phyloP scores from a whole-genome alignment of 2,113 vertebrate genomes.

The Epinephelus fuscoguttatus region DNA sequence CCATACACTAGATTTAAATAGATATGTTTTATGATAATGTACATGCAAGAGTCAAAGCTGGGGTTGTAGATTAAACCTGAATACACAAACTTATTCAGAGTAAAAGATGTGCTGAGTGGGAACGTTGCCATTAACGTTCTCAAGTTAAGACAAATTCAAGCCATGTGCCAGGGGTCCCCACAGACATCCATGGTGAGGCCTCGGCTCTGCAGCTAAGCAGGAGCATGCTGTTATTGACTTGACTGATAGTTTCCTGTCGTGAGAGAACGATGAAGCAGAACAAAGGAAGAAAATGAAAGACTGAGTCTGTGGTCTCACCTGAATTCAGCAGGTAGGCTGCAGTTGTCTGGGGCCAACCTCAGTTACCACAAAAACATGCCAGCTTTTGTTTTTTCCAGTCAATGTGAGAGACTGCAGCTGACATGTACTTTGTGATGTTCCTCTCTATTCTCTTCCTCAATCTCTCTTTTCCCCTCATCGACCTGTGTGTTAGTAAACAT shows the following conservation, averaged over 20 bases:
- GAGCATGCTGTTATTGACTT: slow-evolving; percentile 63
- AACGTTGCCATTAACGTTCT: background rate
- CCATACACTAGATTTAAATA: background rate
- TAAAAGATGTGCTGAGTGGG: background rate
- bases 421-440: slow-evolving; percentile 4
- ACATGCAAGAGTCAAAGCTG: background rate
- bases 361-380: slow-evolving; percentile 77
- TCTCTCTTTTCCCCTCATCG: background rate
- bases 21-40: background rate
- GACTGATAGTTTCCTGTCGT: slow-evolving; percentile 79
- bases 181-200: background rate
- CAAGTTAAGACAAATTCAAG: background rate
- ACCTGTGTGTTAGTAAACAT: background rate
- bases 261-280: slow-evolving; percentile 43
- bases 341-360: slow-evolving; percentile 56
- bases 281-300: slow-evolving; percentile 16
- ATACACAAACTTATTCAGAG: background rate
- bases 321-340: slow-evolving; percentile 66
- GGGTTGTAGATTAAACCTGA: background rate
- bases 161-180: background rate
- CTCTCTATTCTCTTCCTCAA: background rate
- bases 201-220: background rate
- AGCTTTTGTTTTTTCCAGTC: slow-evolving; percentile 38
- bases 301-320: slow-evolving; percentile 78
- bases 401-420: background rate